Base-by-base conservation (phyloP, 2,113 vertebrate genomes). In the Bostrychus sinensis region DNA sequence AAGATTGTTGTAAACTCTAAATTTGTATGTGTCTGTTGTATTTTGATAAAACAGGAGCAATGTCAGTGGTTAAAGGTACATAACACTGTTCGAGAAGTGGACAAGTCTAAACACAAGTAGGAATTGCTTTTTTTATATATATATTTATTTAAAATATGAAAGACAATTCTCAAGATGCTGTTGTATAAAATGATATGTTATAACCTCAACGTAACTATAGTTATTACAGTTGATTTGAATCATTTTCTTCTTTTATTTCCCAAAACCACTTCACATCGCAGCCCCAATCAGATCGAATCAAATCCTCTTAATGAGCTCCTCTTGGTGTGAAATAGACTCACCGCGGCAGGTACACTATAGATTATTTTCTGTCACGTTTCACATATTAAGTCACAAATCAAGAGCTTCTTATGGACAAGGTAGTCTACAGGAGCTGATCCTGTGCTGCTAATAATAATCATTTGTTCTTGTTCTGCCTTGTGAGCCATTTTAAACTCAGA, bases 241-340 rank as follows among this genome's bases (percentile, higher is more conserved):
- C 45, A 48, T 48, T 48, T 25, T 48, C 45, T 48, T 5, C 45
- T 23, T 25, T 48, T 25, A 48, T 25, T 48, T 48, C 45, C 22
- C 22, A 20, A 48, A 25, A 48, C 22, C 13, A 23, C 22, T 48
- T 48, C 45, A 48, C 22, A 25, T 22, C 14, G 43, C 11, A 42
- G 41, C 45, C 41, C 55, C 37, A 63, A 56, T 80, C 77, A 71
- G 66, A 78, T 59, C 61, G 19, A 64, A 64, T 78, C 53, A 32
- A 17, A 65, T 43, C 51, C 61, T 55, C 51, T 58, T 59, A 65
- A 81, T 78, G 66, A 66, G 54, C 60, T 72, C 56, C 58, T 56
- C 57, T 65, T 54, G 51, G 55, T 75, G 68, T 64, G 56, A 66
- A 78, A 84, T 48, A 62, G 60, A 78, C 25, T 56, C 59, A 75